Percentiles rank a stretch among this genome's conserved stretches.
These are phyloP conservation scores for Dendronephthya gigantea DNA, from an alignment of 64 coral and sea anemone species.

Conservation along the genomic window DNA sequence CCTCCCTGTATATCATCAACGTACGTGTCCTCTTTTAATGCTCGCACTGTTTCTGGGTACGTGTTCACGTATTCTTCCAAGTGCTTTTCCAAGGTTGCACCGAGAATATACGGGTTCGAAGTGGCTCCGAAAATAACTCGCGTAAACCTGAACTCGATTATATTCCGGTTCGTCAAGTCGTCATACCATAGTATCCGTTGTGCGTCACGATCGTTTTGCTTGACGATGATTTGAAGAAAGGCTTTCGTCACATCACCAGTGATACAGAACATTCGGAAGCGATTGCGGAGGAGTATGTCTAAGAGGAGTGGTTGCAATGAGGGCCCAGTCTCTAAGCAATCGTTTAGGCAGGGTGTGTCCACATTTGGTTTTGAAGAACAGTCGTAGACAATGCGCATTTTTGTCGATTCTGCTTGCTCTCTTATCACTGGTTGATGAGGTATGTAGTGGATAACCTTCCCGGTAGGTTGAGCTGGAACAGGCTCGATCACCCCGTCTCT, in stretches of 20 bases:
- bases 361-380: not conserved
- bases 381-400: slow-evolving; percentile 1
- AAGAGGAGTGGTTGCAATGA: no score
- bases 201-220: no score
- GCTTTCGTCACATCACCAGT: no score
- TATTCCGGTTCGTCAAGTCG: no score
- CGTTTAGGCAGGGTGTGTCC: not conserved
- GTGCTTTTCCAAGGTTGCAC: not conserved
- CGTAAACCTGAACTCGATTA: not conserved
- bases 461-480: not conserved
- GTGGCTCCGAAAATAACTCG: not conserved
- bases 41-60: no score
- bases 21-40: no score
- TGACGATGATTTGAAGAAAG: no score
- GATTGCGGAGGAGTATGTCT: no score
- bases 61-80: no score
- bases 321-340: not conserved
- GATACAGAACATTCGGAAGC: no score
- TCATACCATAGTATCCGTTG: no score
- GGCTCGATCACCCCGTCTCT: not conserved
- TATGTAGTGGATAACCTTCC: not conserved
- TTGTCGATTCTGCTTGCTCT: slow-evolving; percentile 1
- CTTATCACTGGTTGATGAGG: not conserved
- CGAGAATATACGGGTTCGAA: not conserved
- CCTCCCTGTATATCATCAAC: no score